Base-by-base conservation (phyloP, 2,797 vertebrate genomes). In the Myripristis murdjan region DNA sequence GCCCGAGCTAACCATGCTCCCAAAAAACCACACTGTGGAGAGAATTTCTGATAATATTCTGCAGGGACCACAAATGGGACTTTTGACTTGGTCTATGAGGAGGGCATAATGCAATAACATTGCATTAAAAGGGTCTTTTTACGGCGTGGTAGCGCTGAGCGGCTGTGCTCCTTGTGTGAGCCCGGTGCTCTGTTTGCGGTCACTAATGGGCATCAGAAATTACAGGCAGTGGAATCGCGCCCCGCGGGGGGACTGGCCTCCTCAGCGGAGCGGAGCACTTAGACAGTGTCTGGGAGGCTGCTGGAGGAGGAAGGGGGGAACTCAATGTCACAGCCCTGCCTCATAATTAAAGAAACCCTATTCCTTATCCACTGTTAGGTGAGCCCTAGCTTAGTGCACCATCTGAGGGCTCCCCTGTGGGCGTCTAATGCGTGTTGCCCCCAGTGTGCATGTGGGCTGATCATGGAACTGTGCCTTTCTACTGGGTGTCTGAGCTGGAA, bases 161-260 rank as follows among this genome's bases (percentile, higher is more conserved):
- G 63, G 81, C 81, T 80, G 83, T 87, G 82, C 90, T 88, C 87
- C 90, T 88, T 63, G 88, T 90, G 89, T 90, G 82, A 89, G 89
- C 86, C 87, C 80, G 71, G 87, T 80, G 91, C 92, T 92, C 91
- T 92, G 93, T 91, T 94, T 94, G 92, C 88, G 90, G 91, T 93
- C 92, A 92, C 92, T 94, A 92, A 94, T 93, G 93, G 93, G 89
- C 92, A 92, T 91, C 88, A 92, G 89, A 92, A 94, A 93, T 93
- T 92, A 92, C 92, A 93, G 87, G 90, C 90, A 82, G 89, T 83
- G 85, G 90, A 92, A 92, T 87, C 82, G 78, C 81, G 80, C 89
- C 90, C 92, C 90, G 85, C 87, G 86, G 91, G 91, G 90, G 89
- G 83, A 88, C 90, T 89, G 91, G 88, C 89, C 90, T 92, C 90